A percentile compares a stretch with the other conserved stretches of the same genome.
phyloP scores from a whole-genome alignment of 2,888 invertebrate genomes.

The Heliconius hortense region DNA sequence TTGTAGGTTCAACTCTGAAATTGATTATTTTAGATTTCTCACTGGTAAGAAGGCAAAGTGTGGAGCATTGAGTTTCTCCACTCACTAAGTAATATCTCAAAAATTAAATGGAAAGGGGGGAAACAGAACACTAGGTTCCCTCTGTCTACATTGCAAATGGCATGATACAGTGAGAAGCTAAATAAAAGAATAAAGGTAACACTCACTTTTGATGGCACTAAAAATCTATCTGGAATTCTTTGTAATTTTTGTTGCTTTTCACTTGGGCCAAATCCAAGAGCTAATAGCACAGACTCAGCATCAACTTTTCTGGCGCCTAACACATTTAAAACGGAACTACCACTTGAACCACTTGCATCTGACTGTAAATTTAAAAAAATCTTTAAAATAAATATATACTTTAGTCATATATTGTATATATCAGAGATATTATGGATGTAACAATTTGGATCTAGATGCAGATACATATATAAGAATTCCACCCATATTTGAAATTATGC shows the following conservation, averaged over 20 bases:
- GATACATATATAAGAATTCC: too few species aligned
- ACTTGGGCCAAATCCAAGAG: constrained; percentile 90
- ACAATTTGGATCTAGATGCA: too few species aligned
- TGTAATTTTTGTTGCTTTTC: constrained; percentile 86
- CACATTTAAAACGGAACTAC: constrained; percentile 91
- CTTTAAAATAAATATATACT: constrained; percentile 7
- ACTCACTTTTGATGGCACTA: constrained; percentile 89
- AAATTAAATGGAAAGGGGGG: neutral
- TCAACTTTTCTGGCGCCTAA: constrained; percentile 92
- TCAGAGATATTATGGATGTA: too few species aligned
- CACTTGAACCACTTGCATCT: constrained; percentile 78
- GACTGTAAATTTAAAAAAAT: constrained; percentile 55
- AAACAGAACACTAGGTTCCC: neutral
- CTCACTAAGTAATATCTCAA: too few species aligned
- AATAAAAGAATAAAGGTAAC: neutral
- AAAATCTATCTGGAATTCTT: constrained; percentile 90
- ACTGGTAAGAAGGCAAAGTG: neutral
- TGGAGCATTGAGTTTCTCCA: neutral
- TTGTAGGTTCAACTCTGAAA: neutral
- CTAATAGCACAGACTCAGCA: constrained; percentile 93
- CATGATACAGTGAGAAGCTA: neutral
- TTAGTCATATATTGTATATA: neutral
- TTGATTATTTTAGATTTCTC: neutral
- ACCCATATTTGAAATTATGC: neutral
- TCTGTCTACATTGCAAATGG: neutral